phyloP scores from a whole-genome alignment of 2,113 vertebrate genomes.

The Oenanthe oenanthe region DNA sequence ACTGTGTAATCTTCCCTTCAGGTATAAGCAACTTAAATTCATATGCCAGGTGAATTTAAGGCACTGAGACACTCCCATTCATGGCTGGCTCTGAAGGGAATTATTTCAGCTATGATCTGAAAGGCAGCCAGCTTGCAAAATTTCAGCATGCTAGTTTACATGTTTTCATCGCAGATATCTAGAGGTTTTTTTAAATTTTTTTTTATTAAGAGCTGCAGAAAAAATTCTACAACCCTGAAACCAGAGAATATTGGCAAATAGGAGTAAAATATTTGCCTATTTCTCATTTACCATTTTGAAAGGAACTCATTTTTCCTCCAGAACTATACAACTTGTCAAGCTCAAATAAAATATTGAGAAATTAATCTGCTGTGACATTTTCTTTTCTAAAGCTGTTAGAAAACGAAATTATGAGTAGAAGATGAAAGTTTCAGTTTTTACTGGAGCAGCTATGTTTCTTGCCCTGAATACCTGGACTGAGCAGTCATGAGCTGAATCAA shows the following conservation, averaged over 20 bases:
- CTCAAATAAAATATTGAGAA: not conserved
- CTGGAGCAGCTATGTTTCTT: not conserved
- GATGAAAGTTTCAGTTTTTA: not conserved
- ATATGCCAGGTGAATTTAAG: not conserved
- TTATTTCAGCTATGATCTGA: not conserved
- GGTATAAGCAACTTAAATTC: not conserved
- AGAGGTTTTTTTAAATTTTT: not conserved
- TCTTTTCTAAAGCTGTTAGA: not conserved
- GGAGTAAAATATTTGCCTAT: not conserved
- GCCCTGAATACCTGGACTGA: not conserved
- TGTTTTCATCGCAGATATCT: not conserved
- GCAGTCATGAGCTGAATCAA: fast-evolving
- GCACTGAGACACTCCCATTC: not conserved
- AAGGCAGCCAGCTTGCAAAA: not conserved
- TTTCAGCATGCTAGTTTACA: not conserved
- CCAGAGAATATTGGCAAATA: not conserved
- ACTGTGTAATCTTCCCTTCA: not conserved
- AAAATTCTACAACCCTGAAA: not conserved
- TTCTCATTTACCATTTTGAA: not conserved
- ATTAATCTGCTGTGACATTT: not conserved
- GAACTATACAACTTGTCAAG: not conserved
- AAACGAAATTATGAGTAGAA: not conserved
- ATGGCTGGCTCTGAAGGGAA: not conserved
- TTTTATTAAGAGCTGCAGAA: not conserved
- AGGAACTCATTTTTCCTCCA: not conserved